phyloP scores from a whole-genome alignment of 2,113 vertebrate genomes.

The Carettochelys insculpta region DNA sequence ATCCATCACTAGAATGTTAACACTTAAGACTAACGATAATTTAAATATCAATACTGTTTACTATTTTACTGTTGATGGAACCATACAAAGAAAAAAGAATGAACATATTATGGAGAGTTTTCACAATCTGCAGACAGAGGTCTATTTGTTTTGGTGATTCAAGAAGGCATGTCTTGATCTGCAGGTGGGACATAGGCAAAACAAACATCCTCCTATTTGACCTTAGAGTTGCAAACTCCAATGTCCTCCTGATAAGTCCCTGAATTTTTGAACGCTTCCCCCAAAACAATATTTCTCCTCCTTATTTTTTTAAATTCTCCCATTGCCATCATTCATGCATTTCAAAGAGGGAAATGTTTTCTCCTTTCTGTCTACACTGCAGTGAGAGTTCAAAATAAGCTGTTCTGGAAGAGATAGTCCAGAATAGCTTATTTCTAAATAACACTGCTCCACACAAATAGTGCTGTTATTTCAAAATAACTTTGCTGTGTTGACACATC shows the following conservation, averaged over 20 bases:
- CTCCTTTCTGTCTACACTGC: constrained; percentile 66
- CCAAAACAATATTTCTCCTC: not conserved
- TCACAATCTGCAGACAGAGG: not conserved
- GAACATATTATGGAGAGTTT: not conserved
- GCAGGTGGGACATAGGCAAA: not conserved
- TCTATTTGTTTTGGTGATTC: not conserved
- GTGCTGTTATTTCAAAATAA: no score
- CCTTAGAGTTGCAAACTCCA: not conserved
- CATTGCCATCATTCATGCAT: not conserved
- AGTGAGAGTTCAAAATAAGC: no score
- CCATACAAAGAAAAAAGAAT: not conserved
- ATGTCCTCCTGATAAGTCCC: constrained; percentile 2
- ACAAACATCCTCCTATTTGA: not conserved
- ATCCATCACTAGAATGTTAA: not conserved
- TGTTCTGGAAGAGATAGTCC: no score
- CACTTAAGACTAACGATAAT: not conserved
- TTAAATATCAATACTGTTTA: not conserved
- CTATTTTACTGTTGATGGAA: not conserved
- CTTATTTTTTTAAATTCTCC: not conserved
- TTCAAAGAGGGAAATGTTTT: not conserved
- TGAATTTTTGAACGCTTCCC: not conserved
- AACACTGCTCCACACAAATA: no score
- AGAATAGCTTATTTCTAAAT: no score
- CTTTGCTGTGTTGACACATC: no score
- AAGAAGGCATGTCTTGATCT: not conserved